Evolutionary conservation across 2,888 invertebrate genomes (phyloP).

Genomic region (Eupithecia subumbrata): DNA sequence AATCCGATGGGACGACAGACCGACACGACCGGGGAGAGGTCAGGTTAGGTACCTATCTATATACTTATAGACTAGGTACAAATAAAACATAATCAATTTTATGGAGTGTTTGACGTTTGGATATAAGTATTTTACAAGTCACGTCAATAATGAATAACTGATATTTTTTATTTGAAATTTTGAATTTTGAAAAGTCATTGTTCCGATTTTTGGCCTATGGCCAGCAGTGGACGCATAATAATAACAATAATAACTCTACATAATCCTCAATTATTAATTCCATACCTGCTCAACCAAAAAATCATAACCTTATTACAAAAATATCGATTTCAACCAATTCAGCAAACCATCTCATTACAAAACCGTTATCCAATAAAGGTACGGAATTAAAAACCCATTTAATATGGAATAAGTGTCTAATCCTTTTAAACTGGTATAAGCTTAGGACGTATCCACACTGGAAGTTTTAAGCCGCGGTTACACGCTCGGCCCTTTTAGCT

Average conservation of each 20-base stretch:
- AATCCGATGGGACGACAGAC: no score
- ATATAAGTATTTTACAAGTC: no score
- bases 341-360: constrained; percentile 22
- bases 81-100: no score
- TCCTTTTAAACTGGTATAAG: constrained; percentile 40
- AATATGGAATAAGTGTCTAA: constrained; percentile 45
- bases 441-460: constrained; percentile 42
- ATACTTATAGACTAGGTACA: no score
- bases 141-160: no score
- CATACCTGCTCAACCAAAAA: neutral
- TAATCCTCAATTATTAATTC: neutral
- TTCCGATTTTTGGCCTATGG: no score
- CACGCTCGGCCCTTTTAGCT: constrained; percentile 24
- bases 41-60: no score
- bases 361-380: constrained; percentile 26
- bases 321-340: constrained; percentile 16
- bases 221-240: no score
- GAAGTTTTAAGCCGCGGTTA: constrained; percentile 44
- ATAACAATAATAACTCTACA: neutral
- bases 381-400: constrained; percentile 44
- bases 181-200: no score
- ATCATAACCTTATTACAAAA: neutral
- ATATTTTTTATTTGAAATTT: no score
- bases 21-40: no score
- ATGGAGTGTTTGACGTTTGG: no score